phyloP scores from a whole-genome alignment of 2,888 invertebrate genomes.

The Tetranychus piercei region DNA sequence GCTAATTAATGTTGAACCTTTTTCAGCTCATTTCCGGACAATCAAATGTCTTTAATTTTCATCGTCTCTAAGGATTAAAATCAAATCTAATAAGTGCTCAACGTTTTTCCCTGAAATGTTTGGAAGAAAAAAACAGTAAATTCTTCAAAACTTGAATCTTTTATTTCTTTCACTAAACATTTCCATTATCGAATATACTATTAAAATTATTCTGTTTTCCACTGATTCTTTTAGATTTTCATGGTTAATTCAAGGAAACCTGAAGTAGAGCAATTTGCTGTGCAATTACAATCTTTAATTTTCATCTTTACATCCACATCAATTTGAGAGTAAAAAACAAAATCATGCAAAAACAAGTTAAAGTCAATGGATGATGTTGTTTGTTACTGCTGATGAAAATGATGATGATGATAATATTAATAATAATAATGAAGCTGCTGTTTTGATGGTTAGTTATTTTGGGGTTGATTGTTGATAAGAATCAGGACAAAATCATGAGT shows the following conservation, averaged over 20 bases:
- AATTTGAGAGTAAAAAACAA: not conserved
- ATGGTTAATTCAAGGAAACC: not conserved
- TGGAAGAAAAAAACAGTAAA: too few relatives aligned
- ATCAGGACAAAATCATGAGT: slow-evolving; percentile 1
- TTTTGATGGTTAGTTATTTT: not conserved
- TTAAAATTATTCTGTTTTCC: too few relatives aligned
- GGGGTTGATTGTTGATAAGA: not conserved
- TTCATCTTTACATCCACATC: not conserved
- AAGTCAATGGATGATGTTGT: not conserved
- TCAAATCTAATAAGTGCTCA: too few relatives aligned
- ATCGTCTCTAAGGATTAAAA: too few relatives aligned
- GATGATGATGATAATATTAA: not conserved
- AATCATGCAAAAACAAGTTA: not conserved
- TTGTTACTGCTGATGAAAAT: not conserved
- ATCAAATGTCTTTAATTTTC: too few relatives aligned
- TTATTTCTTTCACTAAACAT: too few relatives aligned
- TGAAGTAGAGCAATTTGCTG: not conserved
- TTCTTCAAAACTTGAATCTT: too few relatives aligned
- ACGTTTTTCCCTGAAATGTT: too few relatives aligned
- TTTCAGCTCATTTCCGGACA: too few relatives aligned
- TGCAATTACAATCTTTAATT: not conserved
- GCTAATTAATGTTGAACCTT: too few relatives aligned
- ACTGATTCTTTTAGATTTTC: not conserved
- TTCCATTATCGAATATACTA: too few relatives aligned
- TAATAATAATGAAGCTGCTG: not conserved